A percentile compares a stretch with the other conserved stretches of the same genome.
phyloP scores from a whole-genome alignment of 1,140 invertebrate species.

The Brachionus paranguensis region DNA sequence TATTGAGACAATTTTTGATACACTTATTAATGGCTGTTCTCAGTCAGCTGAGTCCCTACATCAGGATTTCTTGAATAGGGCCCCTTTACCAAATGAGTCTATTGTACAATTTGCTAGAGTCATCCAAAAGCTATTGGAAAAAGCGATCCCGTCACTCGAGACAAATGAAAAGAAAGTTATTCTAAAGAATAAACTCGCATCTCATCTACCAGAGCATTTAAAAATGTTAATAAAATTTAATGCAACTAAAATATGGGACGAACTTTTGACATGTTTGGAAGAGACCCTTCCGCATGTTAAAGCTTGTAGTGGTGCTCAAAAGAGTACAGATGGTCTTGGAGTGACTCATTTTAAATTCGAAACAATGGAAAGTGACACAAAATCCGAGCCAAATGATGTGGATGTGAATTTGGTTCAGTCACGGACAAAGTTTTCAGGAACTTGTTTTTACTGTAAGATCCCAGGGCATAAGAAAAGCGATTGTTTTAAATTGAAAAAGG shows the following conservation, averaged over 20 bases:
- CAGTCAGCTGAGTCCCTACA: background rate
- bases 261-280: background rate
- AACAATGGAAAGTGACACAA: background rate
- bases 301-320: background rate
- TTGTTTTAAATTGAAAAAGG: background rate
- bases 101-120: background rate
- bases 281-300: background rate
- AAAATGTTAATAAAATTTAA: background rate
- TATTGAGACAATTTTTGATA: background rate
- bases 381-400: background rate
- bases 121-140: background rate
- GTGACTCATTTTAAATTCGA: background rate
- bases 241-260: background rate
- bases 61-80: background rate
- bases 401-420: background rate
- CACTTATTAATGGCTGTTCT: background rate
- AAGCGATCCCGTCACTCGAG: background rate
- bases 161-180: background rate
- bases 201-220: background rate
- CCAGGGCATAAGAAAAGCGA: background rate
- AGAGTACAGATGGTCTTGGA: background rate
- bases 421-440: background rate
- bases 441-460: background rate
- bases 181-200: background rate
- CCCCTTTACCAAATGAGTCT: background rate